Evolutionary conservation across 2,888 invertebrate species (phyloP), one percentile per base, ranked within the genome.

Genomic region (Rambutsinella grinnellia): DNA sequence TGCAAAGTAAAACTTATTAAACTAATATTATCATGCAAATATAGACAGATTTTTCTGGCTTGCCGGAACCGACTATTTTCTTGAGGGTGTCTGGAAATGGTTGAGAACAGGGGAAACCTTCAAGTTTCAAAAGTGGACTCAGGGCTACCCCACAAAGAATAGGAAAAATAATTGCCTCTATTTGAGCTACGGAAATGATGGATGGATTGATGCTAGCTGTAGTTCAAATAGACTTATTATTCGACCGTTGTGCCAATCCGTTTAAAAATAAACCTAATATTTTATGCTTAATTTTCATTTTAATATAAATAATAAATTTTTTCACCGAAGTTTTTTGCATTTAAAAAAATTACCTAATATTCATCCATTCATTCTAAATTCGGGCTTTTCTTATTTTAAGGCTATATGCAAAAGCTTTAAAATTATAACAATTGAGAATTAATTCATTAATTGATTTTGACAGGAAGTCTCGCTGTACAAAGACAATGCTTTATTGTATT

Each of bases 41-140:
- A 44, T 10, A 78, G 78, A 78, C 54, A 68, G 78, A 19, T 78
- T 78, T 54, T 78, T 78, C 74, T 78, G 78, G 78, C 54, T 78
- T 3, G 79, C 74, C 44, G 79, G 79, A 19, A 79, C 79, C 10
- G 79, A 79, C 51, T 77, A 63, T 27, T 79, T 79, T 27, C 61
- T 47, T 17, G 79, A 79, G 46, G 79, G 79, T 3, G 60, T 24
- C n/a, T 79, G 79, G 79, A 67, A 62, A 36, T 79, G 79, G 79
- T 17, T 79, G 19, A 36, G 53, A 27, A 58, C 69, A 19, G 79
- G 79, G 27, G 65, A 70, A 15, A 58, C 19, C 21, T 79, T 79
- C 60, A 70, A 70, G 46, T 79, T 75, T 58, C 46, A 70, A 36
- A 68, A 70, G 44, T 79, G 79, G 79, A 65, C 68, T 3, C 77